phyloP scores from a whole-genome alignment of 2,888 invertebrate species.

The Nomada flava region DNA sequence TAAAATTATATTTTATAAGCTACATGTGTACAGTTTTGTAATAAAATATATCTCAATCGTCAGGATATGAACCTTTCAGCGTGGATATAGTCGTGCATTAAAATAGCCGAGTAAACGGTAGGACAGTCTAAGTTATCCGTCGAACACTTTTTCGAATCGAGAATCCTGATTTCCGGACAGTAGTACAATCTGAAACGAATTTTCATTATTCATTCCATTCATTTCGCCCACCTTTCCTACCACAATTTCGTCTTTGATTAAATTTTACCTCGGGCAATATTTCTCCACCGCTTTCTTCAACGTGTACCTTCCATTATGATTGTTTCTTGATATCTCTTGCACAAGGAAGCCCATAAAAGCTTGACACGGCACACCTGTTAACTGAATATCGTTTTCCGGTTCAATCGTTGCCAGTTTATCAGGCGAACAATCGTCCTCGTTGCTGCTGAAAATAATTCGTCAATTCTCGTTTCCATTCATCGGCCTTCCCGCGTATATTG shows the following conservation, averaged over 20 bases:
- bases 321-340: conserved; percentile 68
- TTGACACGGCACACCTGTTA: conserved; percentile 76
- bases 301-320: conserved; percentile 42
- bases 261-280: conserved; percentile 75
- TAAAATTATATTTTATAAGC: conserved; percentile 36
- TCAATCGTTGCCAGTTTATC: conserved; percentile 69
- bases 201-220: background rate
- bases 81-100: background rate
- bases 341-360: conserved; percentile 77
- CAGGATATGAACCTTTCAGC: conserved; percentile 3
- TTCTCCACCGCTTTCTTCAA: conserved; percentile 64
- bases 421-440: conserved; percentile 50
- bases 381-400: conserved; percentile 71
- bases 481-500: background rate
- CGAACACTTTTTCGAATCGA: conserved; percentile 52
- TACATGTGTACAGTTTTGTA: conserved; percentile 39
- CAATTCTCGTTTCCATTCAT: too few species aligned
- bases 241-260: background rate
- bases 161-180: conserved; percentile 68
- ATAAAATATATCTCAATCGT: conserved; percentile 43
- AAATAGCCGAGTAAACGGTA: conserved; percentile 39
- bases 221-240: too few species aligned
- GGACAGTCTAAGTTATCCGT: conserved; percentile 49
- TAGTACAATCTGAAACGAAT: conserved; percentile 58
- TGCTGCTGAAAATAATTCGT: background rate